phyloP scores from a whole-genome alignment of 2,113 vertebrate species.

The Aix galericulata region DNA sequence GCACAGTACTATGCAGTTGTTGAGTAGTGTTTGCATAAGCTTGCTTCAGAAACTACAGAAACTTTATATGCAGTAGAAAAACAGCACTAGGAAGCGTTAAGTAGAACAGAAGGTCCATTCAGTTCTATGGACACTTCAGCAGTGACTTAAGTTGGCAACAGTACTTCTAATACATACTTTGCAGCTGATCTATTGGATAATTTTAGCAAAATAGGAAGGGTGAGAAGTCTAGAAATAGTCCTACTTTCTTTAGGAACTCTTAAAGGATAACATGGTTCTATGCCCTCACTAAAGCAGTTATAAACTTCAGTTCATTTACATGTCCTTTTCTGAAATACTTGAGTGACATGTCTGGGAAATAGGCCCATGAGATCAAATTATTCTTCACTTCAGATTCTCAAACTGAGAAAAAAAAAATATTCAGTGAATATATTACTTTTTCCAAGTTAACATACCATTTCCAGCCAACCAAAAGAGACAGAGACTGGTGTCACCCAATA shows the following conservation, averaged over 20 bases:
- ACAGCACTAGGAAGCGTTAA: background rate
- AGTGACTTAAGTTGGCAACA: background rate
- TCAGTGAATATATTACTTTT: background rate
- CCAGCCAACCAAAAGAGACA: background rate
- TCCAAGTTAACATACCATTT: background rate
- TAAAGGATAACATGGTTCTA: background rate
- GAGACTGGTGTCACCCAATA: background rate
- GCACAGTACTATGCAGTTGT: background rate
- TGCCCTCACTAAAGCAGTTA: background rate
- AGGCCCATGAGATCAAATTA: background rate
- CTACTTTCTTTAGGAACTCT: background rate
- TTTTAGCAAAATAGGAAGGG: background rate
- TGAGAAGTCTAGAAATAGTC: background rate
- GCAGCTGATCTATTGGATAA: background rate
- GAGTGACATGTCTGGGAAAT: background rate
- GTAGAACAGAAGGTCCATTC: background rate
- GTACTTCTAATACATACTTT: background rate
- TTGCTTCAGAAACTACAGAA: background rate
- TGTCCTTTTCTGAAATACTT: background rate
- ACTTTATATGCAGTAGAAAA: background rate
- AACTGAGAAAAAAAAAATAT: background rate
- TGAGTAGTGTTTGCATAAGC: background rate
- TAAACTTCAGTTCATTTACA: background rate
- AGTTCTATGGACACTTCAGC: background rate
- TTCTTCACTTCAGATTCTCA: background rate